Evolutionary conservation across 2,113 vertebrate species (phyloP).

Genomic region (Vicugna pacos): DNA sequence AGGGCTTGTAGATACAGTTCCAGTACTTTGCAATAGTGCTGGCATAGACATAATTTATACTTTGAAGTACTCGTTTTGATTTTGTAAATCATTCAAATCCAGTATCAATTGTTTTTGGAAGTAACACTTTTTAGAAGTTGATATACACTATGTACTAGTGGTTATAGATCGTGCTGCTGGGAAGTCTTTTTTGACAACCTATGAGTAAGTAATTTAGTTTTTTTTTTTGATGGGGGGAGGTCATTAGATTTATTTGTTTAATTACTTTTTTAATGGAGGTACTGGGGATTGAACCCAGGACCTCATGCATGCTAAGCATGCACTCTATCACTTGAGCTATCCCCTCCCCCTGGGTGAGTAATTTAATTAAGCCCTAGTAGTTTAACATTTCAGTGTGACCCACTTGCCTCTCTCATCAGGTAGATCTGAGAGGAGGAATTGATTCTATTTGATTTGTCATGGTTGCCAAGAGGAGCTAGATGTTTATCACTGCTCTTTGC

Average conservation of each 20-base stretch:
- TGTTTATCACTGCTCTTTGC: slow-evolving; percentile 36
- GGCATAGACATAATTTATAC: not conserved
- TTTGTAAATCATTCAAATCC: slow-evolving; percentile 11
- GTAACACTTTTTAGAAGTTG: not conserved
- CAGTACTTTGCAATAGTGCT: not conserved
- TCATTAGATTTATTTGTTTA: no score
- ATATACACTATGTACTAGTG: not conserved
- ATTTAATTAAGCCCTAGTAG: not conserved
- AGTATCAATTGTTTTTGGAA: not conserved
- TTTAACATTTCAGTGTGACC: not conserved
- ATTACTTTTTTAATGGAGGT: no score
- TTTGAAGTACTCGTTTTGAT: slow-evolving; percentile 25
- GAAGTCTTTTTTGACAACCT: slow-evolving; percentile 1
- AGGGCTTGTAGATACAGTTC: not conserved
- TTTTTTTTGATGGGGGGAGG: no score
- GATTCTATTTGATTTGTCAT: slow-evolving; percentile 14
- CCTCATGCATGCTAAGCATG: no score
- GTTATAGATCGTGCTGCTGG: not conserved
- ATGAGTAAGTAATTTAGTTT: not conserved
- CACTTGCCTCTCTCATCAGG: not conserved
- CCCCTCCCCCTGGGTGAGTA: not conserved
- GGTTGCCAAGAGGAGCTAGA: slow-evolving; percentile 24
- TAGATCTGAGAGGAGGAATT: not conserved
- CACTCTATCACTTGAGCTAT: no score
- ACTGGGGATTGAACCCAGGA: no score